Conservation (phyloP, 2,113 vertebrate species). For the Madoqua kirkii region DNA sequence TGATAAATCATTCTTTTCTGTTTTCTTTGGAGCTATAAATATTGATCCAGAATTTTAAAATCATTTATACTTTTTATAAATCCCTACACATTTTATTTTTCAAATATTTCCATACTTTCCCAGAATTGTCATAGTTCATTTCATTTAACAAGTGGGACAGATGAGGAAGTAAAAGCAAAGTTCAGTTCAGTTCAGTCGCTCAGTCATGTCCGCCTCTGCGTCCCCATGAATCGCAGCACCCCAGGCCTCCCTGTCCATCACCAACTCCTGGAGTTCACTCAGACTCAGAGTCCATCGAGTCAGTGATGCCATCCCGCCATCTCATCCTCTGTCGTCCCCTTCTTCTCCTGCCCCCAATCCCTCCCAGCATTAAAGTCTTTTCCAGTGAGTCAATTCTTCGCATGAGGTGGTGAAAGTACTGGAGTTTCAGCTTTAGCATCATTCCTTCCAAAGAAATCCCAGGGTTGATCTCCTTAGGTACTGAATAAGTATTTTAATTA, state of each 20-base stretch:
- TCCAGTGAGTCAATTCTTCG: accelerated
- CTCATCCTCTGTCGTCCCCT: too few relatives aligned
- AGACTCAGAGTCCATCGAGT: too few relatives aligned
- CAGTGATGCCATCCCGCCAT: too few relatives aligned
- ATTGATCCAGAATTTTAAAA: neutral
- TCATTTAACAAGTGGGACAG: neutral
- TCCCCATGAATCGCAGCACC: accelerated
- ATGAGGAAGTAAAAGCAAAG: neutral
- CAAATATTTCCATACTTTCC: neutral
- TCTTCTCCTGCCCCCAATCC: too few relatives aligned
- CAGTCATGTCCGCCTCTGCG: accelerated
- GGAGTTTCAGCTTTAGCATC: too few relatives aligned
- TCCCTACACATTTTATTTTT: neutral
- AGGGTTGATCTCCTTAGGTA: neutral
- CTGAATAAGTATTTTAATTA: neutral
- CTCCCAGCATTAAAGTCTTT: too few relatives aligned
- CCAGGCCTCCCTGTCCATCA: too few relatives aligned
- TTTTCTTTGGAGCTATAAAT: neutral
- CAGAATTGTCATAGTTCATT: neutral
- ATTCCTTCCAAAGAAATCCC: too few relatives aligned
- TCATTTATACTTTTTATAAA: neutral
- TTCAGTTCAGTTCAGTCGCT: too few relatives aligned
- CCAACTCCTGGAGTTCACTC: too few relatives aligned
- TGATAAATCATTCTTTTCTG: neutral
- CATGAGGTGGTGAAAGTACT: too few relatives aligned